Evolutionary conservation across 2,888 invertebrate species (phyloP).

Genomic region (Hemithea aestivaria): DNA sequence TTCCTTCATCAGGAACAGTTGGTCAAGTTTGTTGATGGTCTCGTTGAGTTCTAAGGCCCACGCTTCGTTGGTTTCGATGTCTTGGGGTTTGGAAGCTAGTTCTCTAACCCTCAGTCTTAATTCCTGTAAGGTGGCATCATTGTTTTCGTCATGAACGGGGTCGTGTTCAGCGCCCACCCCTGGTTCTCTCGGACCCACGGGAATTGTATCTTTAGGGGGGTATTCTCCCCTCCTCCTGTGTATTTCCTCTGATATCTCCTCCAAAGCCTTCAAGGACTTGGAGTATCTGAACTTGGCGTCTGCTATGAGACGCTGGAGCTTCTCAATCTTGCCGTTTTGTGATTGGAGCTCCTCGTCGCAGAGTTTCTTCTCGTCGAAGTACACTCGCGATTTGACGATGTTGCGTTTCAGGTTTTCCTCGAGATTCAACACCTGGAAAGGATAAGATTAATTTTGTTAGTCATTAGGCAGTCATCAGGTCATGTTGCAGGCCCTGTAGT

Average conservation of each 20-base stretch:
- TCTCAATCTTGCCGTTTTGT: slow-evolving; percentile 90
- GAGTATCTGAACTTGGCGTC: slow-evolving; percentile 90
- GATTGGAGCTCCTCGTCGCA: slow-evolving; percentile 92
- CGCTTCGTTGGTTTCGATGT: slow-evolving; percentile 82
- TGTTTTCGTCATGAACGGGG: slow-evolving; percentile 64
- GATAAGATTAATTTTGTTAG: too few species aligned
- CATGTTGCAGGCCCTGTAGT: too few species aligned
- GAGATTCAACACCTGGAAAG: slow-evolving; percentile 83
- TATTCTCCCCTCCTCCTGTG: slow-evolving; percentile 83
- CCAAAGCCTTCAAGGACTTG: slow-evolving; percentile 88
- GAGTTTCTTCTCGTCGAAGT: slow-evolving; percentile 93
- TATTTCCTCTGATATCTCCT: slow-evolving; percentile 95
- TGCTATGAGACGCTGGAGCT: slow-evolving; percentile 87
- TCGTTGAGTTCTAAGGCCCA: slow-evolving; percentile 89
- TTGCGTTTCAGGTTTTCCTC: slow-evolving; percentile 90
- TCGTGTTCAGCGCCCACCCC: slow-evolving; percentile 87
- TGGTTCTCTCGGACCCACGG: slow-evolving; percentile 81
- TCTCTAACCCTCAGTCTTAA: slow-evolving; percentile 84
- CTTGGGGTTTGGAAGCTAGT: slow-evolving; percentile 85
- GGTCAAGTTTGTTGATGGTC: slow-evolving; percentile 88
- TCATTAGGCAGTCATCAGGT: too few species aligned
- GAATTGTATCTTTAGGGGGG: slow-evolving; percentile 64
- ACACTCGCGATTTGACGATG: slow-evolving; percentile 92
- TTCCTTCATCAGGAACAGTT: slow-evolving; percentile 83
- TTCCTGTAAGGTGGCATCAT: slow-evolving; percentile 81